phyloP scores from a whole-genome alignment of 1,140 invertebrate genomes.

The Trissolcus basalis region DNA sequence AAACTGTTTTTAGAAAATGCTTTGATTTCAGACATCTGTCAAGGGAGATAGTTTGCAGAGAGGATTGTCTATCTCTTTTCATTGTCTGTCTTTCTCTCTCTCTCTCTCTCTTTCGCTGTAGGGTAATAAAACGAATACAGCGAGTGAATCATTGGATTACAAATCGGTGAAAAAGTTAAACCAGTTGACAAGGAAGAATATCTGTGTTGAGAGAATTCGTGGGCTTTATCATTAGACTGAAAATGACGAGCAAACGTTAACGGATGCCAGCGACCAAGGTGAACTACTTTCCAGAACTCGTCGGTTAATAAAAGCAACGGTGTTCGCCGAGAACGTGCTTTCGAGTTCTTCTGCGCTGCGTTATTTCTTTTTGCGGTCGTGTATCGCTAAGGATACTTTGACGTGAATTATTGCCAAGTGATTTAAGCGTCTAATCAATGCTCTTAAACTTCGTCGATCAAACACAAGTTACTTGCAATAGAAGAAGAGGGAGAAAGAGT shows the following conservation, averaged over 20 bases:
- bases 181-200: not conserved
- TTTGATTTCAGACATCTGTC: no score
- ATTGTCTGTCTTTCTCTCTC: not conserved
- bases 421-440: conserved; percentile 3
- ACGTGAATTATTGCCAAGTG: conserved; percentile 1
- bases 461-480: no score
- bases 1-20: no score
- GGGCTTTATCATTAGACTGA: conserved; percentile 12
- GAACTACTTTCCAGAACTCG: conserved; percentile 16
- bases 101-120: not conserved
- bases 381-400: not conserved
- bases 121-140: not conserved
- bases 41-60: no score
- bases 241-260: conserved; percentile 2
- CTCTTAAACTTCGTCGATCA: not conserved
- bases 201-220: not conserved
- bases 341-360: not conserved
- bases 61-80: no score
- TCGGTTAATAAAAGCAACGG: conserved; percentile 2
- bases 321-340: not conserved
- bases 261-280: conserved; percentile 1
- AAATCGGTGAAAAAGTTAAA: no score
- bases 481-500: no score
- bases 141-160: no score
- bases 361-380: conserved; percentile 5